Percentiles rank a stretch among this genome's conserved stretches.
Evolutionary conservation across 2,113 vertebrate genomes (phyloP).

Genomic region (Bettongia penicillata): DNA sequence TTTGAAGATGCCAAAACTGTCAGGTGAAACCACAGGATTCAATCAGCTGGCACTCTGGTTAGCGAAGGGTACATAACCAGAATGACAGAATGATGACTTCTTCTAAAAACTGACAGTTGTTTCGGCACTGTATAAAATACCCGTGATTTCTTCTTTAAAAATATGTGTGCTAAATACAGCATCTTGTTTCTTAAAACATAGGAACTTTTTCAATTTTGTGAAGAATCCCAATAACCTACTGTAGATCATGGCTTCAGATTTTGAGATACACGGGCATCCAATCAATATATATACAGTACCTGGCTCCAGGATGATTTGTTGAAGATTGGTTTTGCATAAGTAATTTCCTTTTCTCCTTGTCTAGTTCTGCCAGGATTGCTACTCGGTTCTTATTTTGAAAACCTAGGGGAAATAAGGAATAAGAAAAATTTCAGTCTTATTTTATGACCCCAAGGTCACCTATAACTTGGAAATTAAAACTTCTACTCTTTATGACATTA

Average conservation of each 20-base stretch:
- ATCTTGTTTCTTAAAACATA: not conserved
- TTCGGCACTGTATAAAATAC: slow-evolving; percentile 40
- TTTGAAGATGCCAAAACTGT: not conserved
- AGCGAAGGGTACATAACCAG: not conserved
- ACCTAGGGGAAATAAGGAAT: slow-evolving; percentile 82
- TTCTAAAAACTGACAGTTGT: not conserved
- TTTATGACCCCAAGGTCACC: slow-evolving; percentile 53
- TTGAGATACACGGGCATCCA: slow-evolving; percentile 24
- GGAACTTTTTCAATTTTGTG: not conserved
- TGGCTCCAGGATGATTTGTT: slow-evolving; percentile 94
- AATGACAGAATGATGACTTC: not conserved
- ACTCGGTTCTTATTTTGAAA: slow-evolving; percentile 96
- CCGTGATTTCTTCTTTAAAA: slow-evolving; percentile 13
- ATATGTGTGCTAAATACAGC: not conserved
- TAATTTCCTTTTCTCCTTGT: slow-evolving; percentile 95
- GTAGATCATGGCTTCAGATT: not conserved
- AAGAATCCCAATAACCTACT: not conserved
- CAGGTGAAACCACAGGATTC: not conserved
- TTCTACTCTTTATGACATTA: slow-evolving; percentile 44
- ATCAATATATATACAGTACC: slow-evolving; percentile 84
- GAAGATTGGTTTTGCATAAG: slow-evolving; percentile 95
- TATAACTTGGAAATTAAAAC: slow-evolving; percentile 63
- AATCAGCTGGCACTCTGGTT: not conserved
- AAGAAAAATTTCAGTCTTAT: slow-evolving; percentile 74
- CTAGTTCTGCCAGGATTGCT: slow-evolving; percentile 96